These are phyloP conservation scores for Myotis davidii DNA, from an alignment of 2,113 vertebrate species.

Conservation along the genomic window DNA sequence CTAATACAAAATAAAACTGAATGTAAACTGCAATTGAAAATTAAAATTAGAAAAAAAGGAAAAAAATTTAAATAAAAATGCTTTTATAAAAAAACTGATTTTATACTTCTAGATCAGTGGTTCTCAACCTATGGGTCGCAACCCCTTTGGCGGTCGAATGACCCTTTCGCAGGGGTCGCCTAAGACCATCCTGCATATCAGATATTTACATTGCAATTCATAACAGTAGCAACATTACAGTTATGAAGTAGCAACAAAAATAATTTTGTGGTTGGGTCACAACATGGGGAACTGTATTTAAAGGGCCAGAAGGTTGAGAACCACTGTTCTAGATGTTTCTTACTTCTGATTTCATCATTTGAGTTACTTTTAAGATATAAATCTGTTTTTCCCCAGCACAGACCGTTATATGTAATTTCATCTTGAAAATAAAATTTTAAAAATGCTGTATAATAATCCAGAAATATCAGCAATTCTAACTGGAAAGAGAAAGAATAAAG, in stretches of 20 bases:
- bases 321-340: background rate
- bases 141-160: too few species aligned
- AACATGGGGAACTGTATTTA: too few species aligned
- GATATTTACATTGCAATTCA: too few species aligned
- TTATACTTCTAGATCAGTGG: background rate
- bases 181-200: too few species aligned
- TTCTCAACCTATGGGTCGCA: too few species aligned
- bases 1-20: background rate
- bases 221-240: too few species aligned
- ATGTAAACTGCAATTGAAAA: background rate
- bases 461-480: constrained; percentile 13
- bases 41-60: background rate
- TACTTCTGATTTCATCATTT: constrained; percentile 25
- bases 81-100: background rate
- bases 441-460: background rate
- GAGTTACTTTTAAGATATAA: constrained; percentile 57
- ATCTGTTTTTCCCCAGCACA: constrained; percentile 30
- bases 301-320: too few species aligned
- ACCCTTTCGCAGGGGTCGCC: too few species aligned
- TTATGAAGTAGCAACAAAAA: too few species aligned
- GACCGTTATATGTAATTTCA: constrained; percentile 36
- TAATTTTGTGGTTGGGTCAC: too few species aligned
- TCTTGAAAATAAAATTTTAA: constrained; percentile 56
- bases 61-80: background rate
- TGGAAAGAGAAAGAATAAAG: constrained; percentile 26